A percentile compares a stretch with the other conserved stretches of the same genome.
Evolutionary conservation across 1,140 invertebrate genomes (phyloP).

Genomic region (Zeugodacus cucurbitae): DNA sequence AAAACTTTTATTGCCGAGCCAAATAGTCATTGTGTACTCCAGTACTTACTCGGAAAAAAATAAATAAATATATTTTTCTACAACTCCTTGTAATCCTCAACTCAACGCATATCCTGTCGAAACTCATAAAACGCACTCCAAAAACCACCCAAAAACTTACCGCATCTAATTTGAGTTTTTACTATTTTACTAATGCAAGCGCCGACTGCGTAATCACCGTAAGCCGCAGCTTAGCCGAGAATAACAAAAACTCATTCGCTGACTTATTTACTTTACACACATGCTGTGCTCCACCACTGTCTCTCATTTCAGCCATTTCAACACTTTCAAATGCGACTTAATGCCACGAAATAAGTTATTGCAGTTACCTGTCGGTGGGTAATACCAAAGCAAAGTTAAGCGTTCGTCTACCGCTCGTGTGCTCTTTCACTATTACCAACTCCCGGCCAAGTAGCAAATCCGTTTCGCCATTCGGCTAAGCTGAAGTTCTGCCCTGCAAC

Average conservation of each 20-base stretch:
- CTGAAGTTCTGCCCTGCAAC: background rate
- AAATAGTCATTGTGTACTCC: background rate
- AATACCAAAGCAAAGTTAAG: background rate
- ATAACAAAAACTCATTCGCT: background rate
- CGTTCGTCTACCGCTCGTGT: background rate
- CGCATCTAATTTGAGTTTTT: background rate
- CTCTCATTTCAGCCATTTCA: background rate
- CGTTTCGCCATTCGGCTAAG: background rate
- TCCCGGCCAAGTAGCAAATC: background rate
- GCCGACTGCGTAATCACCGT: background rate
- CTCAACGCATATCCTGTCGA: background rate
- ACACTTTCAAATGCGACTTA: background rate
- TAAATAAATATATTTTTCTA: background rate
- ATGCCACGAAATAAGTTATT: conserved; percentile 7
- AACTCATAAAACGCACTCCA: background rate
- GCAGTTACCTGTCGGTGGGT: background rate
- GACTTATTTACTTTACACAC: background rate
- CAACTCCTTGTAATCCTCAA: background rate
- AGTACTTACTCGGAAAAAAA: background rate
- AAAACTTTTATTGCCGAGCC: background rate
- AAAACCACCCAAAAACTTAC: background rate
- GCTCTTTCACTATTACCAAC: background rate
- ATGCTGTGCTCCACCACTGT: background rate
- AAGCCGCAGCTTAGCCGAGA: background rate
- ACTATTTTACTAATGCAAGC: conserved; percentile 5